Base-by-base conservation (phyloP, 2,113 vertebrate species). In the Pelecanus crispus region DNA sequence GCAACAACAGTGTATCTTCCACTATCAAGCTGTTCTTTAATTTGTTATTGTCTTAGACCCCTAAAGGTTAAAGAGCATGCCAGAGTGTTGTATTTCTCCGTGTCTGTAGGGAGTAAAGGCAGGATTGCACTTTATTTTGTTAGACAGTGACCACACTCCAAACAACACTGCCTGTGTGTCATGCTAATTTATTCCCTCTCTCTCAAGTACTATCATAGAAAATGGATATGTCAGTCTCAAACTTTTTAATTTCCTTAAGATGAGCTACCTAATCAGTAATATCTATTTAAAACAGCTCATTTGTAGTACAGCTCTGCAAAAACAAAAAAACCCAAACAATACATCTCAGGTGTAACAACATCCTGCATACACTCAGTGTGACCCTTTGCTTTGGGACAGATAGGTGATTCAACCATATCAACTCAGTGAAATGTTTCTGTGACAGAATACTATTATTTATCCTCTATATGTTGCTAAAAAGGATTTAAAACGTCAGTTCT, bases 291-390 rank as follows among this genome's bases (percentile, higher is more conserved):
- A 75, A 21, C 2, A 29, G 1, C 2, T 66, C 40, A 42, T 65
- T 59, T 87, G 34, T 53, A 38, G 32, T 32, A 84, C 0, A 0
- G 9, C 17, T 73, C 53, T 67, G 34, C 0, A n/a, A 77, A 67
- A 28, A 47, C 42, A 13, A 15, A 62, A 24, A 42, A 73, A 10
- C 17, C 25, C 32, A 32, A 85, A 52, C 5, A 80, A 29, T 36
- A 25, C 5, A 42, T 26, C n/a, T 72, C 62, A 68, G 29, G 22
- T 79, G 9, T 21, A 75, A 67, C 6, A 77, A n/a, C 49, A 59
- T 56, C 18, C 38, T 88, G 26, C 3, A 1, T 42, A 44, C 28
- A 20, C 24, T 68, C 55, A 47, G 16, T 29, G 40, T n/a, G 31
- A 65, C 28, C 24, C 7, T 52, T 67, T n/a, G 15, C 61, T 79